A percentile compares a stretch with the other conserved stretches of the same genome.
These are phyloP conservation scores for Python bivittatus DNA, from an alignment of 2,113 vertebrate genomes.

Conservation along the genomic window DNA sequence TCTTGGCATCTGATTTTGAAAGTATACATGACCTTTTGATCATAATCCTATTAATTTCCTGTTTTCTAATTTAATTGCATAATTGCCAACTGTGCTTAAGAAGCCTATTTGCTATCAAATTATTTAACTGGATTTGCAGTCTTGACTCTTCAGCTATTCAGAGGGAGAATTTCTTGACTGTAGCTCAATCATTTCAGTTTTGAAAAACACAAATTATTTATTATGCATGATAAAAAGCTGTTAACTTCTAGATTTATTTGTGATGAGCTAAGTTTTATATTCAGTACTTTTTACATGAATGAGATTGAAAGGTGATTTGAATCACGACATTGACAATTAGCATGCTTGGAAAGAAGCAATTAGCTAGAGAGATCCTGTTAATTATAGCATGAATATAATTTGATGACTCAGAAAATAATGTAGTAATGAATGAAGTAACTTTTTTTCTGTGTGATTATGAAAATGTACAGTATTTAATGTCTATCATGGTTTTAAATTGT, in stretches of 20 bases:
- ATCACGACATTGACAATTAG: constrained; percentile 31
- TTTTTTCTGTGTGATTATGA: not conserved
- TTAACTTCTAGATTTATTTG: not conserved
- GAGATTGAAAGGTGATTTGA: constrained; percentile 19
- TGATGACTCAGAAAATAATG: constrained; percentile 29
- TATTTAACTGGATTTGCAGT: rapidly evolving
- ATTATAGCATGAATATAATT: constrained; percentile 27
- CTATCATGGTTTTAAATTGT: not conserved
- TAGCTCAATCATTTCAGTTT: not conserved
- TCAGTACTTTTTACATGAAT: not conserved
- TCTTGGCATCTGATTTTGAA: not conserved
- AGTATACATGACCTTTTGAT: not conserved
- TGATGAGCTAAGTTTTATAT: constrained; percentile 6
- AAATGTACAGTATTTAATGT: constrained; percentile 12
- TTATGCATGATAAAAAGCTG: not conserved
- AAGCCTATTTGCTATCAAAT: rapidly evolving
- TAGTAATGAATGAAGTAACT: not conserved
- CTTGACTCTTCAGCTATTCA: rapidly evolving
- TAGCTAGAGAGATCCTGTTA: constrained; percentile 42
- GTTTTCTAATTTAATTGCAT: not conserved
- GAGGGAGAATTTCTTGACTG: rapidly evolving
- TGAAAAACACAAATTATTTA: constrained; percentile 1
- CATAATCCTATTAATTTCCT: rapidly evolving
- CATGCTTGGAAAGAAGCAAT: constrained; percentile 40
- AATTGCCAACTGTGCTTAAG: not conserved